Percentiles rank a stretch among this genome's conserved stretches.
Conservation (phyloP, 2,797 vertebrate species). For the Pagetopsis macropterus region DNA sequence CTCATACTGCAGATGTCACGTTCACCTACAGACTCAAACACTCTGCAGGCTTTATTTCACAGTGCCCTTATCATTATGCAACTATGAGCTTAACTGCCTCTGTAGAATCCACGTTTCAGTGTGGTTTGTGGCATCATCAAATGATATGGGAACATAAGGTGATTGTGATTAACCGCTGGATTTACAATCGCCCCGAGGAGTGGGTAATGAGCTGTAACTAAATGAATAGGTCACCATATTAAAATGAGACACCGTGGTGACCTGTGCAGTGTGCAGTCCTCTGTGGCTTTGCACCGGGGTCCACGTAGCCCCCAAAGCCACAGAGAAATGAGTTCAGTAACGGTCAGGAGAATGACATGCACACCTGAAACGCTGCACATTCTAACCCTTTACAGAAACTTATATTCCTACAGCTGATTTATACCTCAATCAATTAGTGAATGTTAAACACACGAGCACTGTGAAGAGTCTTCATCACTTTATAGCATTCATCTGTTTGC, state of each 20-base stretch:
- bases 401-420: neutral
- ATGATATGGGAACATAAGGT: conserved; percentile 30
- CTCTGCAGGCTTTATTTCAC: neutral
- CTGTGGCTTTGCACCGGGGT: neutral
- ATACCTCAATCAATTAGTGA: neutral
- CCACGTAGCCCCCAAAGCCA: neutral
- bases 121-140: conserved; percentile 18
- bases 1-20: conserved; percentile 28
- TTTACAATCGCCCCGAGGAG: conserved; percentile 21
- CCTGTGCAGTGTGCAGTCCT: conserved; percentile 23
- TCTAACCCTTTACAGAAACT: neutral
- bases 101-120: conserved; percentile 2
- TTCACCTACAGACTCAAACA: conserved; percentile 23
- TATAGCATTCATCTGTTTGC: too few species aligned
- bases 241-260: conserved; percentile 21
- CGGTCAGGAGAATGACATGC: neutral
- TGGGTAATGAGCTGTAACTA: conserved; percentile 26
- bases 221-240: conserved; percentile 30
- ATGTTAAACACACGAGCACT: too few species aligned
- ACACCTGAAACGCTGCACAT: neutral
- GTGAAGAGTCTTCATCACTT: too few species aligned
- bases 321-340: neutral
- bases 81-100: neutral
- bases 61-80: neutral
- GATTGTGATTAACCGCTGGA: conserved; percentile 38